These are phyloP conservation scores for Apostichopus leukothele DNA, from an alignment of 53 echinoderm and acorn worm genomes.

Conservation along the genomic window DNA sequence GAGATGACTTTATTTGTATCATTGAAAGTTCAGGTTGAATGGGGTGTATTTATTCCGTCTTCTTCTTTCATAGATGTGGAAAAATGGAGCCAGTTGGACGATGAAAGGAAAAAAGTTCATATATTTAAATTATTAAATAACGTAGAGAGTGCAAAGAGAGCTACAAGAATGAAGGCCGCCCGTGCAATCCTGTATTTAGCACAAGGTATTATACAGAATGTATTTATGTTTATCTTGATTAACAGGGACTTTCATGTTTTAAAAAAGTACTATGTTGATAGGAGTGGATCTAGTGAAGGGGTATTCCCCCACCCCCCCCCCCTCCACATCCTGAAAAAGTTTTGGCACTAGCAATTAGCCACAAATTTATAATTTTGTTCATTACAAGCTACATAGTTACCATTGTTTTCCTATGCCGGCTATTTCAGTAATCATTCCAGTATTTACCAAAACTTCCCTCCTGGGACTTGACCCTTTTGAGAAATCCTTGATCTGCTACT, in stretches of 20 bases:
- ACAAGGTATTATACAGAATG: conserved; percentile 60
- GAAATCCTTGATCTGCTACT: no score
- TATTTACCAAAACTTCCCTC: no score
- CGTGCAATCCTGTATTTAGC: conserved; percentile 89
- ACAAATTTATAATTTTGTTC: neutral
- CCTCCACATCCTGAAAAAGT: neutral
- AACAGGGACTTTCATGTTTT: neutral
- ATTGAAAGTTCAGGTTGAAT: no score
- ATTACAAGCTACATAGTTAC: neutral
- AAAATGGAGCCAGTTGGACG: conserved; percentile 85
- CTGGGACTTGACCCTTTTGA: no score
- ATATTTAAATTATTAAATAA: conserved; percentile 79
- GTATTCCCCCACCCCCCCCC: neutral
- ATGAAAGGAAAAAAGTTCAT: conserved; percentile 65
- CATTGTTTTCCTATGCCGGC: no score
- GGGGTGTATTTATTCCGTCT: no score
- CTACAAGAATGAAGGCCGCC: conserved; percentile 90
- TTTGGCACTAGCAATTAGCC: neutral
- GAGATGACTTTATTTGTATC: no score
- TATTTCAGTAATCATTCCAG: no score
- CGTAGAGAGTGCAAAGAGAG: conserved; percentile 94
- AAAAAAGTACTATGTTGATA: neutral
- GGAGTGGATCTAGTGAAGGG: neutral
- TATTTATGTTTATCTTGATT: no score
- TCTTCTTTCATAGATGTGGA: conserved; percentile 57